Percentiles rank a stretch among this genome's conserved stretches.
Evolutionary conservation across 2,888 invertebrate species (phyloP).

Genomic region (Metallyticus violacea): DNA sequence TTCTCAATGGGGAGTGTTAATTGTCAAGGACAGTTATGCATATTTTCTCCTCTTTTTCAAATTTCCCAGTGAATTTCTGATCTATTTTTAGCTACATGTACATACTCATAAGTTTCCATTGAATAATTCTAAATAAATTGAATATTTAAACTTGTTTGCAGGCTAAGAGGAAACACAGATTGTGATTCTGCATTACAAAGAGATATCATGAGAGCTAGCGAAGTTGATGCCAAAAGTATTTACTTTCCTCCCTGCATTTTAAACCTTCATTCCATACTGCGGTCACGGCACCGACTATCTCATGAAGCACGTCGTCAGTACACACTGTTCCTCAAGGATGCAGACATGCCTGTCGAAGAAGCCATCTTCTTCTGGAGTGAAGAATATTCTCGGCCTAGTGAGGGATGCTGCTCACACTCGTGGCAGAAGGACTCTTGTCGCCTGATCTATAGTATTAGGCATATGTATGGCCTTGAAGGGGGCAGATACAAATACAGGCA

Average conservation of each 20-base stretch:
- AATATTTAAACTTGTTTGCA: background rate
- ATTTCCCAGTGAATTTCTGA: too few species aligned
- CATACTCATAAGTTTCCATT: too few species aligned
- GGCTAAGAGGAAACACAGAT: background rate
- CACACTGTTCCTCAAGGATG: slow-evolving; percentile 68
- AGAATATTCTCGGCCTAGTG: slow-evolving; percentile 56
- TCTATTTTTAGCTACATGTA: too few species aligned
- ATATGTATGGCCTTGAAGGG: slow-evolving; percentile 71
- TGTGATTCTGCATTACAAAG: background rate
- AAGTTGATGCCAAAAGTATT: slow-evolving; percentile 31
- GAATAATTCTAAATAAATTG: too few species aligned
- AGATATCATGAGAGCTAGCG: slow-evolving; percentile 33
- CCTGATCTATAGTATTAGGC: slow-evolving; percentile 65
- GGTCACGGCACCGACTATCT: slow-evolving; percentile 59
- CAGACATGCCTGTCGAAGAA: slow-evolving; percentile 64
- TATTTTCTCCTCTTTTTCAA: too few species aligned
- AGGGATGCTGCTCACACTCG: slow-evolving; percentile 56
- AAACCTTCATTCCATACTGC: slow-evolving; percentile 55
- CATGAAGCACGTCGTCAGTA: slow-evolving; percentile 64
- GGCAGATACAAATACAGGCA: slow-evolving; percentile 59
- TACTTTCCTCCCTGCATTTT: slow-evolving; percentile 66
- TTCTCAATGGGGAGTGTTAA: too few species aligned
- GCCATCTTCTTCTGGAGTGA: slow-evolving; percentile 62
- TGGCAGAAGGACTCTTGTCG: slow-evolving; percentile 63
- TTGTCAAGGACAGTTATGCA: too few species aligned